phyloP scores from a whole-genome alignment of 2,113 vertebrate species.

The Aleadryas rufinucha region DNA sequence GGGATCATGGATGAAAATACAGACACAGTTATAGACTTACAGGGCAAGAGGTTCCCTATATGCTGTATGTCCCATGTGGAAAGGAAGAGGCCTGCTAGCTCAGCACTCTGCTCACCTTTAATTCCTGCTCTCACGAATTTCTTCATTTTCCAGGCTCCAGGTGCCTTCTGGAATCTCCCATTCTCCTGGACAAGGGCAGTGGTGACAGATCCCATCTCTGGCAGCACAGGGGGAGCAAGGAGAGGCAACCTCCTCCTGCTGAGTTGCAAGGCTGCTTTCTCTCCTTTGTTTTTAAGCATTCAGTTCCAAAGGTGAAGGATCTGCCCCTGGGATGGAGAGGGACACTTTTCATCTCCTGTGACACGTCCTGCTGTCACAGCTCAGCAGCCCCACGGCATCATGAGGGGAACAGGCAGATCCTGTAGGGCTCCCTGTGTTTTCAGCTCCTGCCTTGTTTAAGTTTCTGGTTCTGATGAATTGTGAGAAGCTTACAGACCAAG shows the following conservation, averaged over 20 bases:
- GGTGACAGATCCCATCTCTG: background rate
- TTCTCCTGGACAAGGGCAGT: background rate
- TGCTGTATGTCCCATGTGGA: background rate
- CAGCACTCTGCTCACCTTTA: background rate
- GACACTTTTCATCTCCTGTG: background rate
- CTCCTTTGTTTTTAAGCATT: background rate
- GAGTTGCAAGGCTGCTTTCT: background rate
- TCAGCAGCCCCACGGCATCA: background rate
- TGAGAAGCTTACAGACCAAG: background rate
- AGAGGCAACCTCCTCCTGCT: background rate
- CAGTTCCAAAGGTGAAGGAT: background rate
- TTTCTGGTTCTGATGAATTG: background rate
- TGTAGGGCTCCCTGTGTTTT: background rate
- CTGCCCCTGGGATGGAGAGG: background rate
- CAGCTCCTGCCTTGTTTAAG: background rate
- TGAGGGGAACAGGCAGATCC: background rate
- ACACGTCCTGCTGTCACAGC: background rate
- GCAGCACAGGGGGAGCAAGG: background rate
- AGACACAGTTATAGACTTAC: background rate
- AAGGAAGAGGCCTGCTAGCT: background rate
- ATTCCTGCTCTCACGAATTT: background rate
- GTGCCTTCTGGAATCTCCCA: background rate
- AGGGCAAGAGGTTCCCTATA: background rate
- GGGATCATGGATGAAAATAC: background rate
- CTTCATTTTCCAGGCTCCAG: background rate